Conservation (phyloP, 2,113 vertebrate species). For the Zapornia atra region DNA sequence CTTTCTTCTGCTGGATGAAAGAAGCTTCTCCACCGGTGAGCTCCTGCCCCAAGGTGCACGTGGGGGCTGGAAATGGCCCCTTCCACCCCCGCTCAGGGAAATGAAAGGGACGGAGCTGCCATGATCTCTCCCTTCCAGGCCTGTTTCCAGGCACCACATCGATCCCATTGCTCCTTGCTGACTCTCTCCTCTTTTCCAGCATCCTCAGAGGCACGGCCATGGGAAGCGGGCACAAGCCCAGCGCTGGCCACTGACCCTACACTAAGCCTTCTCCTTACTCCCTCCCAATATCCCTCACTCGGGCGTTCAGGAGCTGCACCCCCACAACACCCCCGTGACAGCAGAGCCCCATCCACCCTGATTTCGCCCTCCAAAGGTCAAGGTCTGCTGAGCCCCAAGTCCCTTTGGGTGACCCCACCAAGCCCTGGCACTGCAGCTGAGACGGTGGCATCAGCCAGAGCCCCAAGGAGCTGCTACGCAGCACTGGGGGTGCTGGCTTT, state of each 20-base stretch:
- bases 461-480: fast-evolving
- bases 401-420: fast-evolving
- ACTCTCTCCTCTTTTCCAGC: neutral
- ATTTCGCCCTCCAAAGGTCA: fast-evolving
- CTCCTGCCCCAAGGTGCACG: neutral
- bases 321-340: too few relatives aligned
- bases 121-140: neutral
- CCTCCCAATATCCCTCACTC: neutral
- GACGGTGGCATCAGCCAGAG: fast-evolving
- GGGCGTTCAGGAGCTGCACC: neutral
- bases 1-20: conserved; percentile 11
- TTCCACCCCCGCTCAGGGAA: neutral
- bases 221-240: fast-evolving
- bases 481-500: fast-evolving
- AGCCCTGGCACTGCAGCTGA: fast-evolving
- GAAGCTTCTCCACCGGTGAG: neutral
- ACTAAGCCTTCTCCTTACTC: neutral
- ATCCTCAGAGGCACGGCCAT: neutral
- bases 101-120: neutral
- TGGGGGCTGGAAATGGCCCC: neutral
- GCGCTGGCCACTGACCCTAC: fast-evolving
- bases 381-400: neutral
- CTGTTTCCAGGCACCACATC: neutral
- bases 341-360: fast-evolving
- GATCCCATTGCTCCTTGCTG: neutral